Conservation (phyloP, 2,113 vertebrate genomes). For the Tapirus terrestris region DNA sequence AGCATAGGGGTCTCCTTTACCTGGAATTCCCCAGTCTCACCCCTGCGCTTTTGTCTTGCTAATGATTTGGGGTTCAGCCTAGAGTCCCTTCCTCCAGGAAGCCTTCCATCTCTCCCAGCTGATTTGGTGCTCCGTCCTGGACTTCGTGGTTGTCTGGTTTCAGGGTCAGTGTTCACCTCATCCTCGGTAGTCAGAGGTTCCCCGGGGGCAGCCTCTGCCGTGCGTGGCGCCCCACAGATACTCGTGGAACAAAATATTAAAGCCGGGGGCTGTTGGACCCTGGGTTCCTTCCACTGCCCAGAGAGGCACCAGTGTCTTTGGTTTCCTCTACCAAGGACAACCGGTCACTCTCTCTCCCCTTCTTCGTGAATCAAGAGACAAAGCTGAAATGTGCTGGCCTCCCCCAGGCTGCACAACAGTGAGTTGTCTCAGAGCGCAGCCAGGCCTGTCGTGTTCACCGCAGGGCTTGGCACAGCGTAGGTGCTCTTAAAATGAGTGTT, state of each 20-base stretch:
- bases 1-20: too few relatives aligned
- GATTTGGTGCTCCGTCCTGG: not conserved
- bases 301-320: not conserved
- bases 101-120: not conserved
- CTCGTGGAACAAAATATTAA: not conserved
- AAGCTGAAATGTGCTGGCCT: fast-evolving
- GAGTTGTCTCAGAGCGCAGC: not conserved
- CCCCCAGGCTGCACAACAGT: not conserved
- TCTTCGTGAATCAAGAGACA: not conserved
- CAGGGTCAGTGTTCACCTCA: fast-evolving
- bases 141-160: not conserved
- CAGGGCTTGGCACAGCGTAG: not conserved
- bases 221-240: not conserved
- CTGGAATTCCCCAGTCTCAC: not conserved
- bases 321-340: slow-evolving; percentile 4
- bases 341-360: not conserved
- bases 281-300: not conserved
- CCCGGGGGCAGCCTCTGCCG: not conserved
- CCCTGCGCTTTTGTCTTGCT: not conserved
- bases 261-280: not conserved
- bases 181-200: not conserved
- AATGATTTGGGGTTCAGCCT: not conserved
- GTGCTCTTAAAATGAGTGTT: not conserved
- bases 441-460: not conserved
- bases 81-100: not conserved